Base-by-base conservation (phyloP, 2,888 invertebrate species). In the Eupithecia inturbata region DNA sequence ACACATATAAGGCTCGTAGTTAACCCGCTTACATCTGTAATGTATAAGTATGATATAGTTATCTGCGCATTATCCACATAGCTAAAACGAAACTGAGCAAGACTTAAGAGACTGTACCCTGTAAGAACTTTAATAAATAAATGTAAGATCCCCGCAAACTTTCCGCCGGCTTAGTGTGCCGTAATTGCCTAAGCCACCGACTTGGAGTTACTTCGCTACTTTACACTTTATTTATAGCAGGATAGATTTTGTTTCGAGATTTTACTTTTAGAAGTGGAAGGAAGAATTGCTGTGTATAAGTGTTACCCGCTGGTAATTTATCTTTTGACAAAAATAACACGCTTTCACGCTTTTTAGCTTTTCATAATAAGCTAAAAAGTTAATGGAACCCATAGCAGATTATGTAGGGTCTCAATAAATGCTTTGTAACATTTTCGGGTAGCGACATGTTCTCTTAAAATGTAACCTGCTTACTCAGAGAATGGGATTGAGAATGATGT, bases 61-160 rank as follows among this genome's bases (percentile, higher is more conserved):
- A 57, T 57, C 57, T 14, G 4, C 26, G 3, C 26, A 57, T 57
- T 14, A 57, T 57, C 57, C 26, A 57, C 57, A 26, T 26, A 22
- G 26, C 57, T 57, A 26, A 57, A 57, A 14, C 57, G 9, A 26
- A 57, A 4, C 57, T 57, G n/a, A 57, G 22, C 14, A 22, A 22
- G 26, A 14, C 57, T 22, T 57, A 26, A 57, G 57, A 57, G 57
- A 57, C 26, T 45, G 1, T 22, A 57, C 26, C 26, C 57, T 26
- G 57, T 57, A 57, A 36, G 63, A 33, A 31, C 63, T 64, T 64
- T 33, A 64, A 64, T 64, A 64, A 64, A 64, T 64, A 64, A 64
- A 36, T 64, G 63, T 64, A 64, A 63, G 63, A 33, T n/a, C 63
- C 31, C 28, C 63, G n/a, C 63, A n/a, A 33, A 64, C 36, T 36